Base-by-base conservation (phyloP, 23 tunicate species). In the Diplosoma virens region DNA sequence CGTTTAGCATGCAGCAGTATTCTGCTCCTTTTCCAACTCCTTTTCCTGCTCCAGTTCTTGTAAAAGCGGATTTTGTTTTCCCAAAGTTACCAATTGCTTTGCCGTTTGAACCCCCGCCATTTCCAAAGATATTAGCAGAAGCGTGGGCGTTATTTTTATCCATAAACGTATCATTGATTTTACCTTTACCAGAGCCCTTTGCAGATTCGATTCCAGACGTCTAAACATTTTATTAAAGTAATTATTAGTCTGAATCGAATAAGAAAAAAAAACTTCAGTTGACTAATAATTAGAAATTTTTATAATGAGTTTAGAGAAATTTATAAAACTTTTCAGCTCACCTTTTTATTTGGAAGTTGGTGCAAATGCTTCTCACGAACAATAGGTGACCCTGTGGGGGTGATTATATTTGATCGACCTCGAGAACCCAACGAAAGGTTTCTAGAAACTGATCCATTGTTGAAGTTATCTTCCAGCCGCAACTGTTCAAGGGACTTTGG, bases 401-500 rank as follows among this genome's bases (percentile, higher is more conserved):
- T 72, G 24, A 47, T 9, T 29, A 34, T 63, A 16, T 63, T 63
- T 11, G 36, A 63, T 7, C 9, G 3, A 29, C 35, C 29, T 25
- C 11, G 6, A 2, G 14, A 2, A 11, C 74, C 46, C 47, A 4
- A 11, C 25, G 25, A 18, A 21, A 16, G 28, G 11, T 2, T 14
- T 22, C 37, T 29, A 1, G 1, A 23, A 41, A 32, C 36, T 1
- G 23, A 9, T 29, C 70, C 27, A 1, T 2, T 30, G 20, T 9
- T 7, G 23, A 29, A n/a, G 5, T 5, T 5, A 63, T 23, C 26
- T 59, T 83, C 68, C 68, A 72, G 16, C 28, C 77, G 70, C 3
- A 89, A 25, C 55, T 89, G 83, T 29, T 76, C 85, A 30, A 89
- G 27, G 5, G 96, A 78, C 54, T 78, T 82, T 14, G 96, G 96